Conservation (phyloP, 2,113 vertebrate species). For the Barnardius zonarius region DNA sequence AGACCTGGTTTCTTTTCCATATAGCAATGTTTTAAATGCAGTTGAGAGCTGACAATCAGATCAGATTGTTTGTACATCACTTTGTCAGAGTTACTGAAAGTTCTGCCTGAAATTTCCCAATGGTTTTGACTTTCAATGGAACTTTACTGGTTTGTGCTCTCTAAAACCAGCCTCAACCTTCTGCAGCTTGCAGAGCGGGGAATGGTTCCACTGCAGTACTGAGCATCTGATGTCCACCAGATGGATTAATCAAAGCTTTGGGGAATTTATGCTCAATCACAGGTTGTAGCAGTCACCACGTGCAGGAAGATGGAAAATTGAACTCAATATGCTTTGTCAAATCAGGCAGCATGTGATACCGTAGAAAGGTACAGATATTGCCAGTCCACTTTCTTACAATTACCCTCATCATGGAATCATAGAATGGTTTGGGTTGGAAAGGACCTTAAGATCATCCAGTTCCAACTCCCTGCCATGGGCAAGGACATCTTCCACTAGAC, state of each 20-base stretch:
- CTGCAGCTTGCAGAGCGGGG: neutral
- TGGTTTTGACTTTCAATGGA: neutral
- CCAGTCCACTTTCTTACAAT: neutral
- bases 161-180: neutral
- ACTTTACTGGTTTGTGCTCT: neutral
- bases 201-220: neutral
- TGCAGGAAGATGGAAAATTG: neutral
- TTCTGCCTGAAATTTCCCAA: neutral
- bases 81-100: neutral
- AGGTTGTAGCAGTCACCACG: neutral
- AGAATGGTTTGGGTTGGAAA: neutral
- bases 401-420: neutral
- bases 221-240: neutral
- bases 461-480: neutral
- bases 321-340: neutral
- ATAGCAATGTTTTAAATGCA: neutral
- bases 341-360: neutral
- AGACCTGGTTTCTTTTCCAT: neutral
- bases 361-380: neutral
- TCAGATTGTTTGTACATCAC: neutral
- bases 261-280: neutral
- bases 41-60: neutral
- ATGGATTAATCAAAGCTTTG: neutral
- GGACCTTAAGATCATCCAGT: neutral
- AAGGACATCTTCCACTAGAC: neutral